Evolutionary conservation across 30 jellyfish, hydroid and myxozoan genomes (phyloP), one percentile per base, ranked within the genome.

Genomic region (Aurelia coerulea): DNA sequence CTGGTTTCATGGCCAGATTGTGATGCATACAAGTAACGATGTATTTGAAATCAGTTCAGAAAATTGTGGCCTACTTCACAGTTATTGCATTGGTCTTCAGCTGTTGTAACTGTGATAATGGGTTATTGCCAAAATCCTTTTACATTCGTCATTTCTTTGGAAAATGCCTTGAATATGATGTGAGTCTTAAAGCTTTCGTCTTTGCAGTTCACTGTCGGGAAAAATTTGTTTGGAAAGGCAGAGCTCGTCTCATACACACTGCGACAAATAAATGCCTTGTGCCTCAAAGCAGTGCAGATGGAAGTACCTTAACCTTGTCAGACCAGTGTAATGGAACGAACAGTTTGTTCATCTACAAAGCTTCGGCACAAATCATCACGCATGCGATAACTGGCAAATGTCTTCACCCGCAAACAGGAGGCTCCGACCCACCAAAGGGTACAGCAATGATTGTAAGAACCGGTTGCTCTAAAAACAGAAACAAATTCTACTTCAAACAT

Each of bases 221-320:
- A 46, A 77, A 84, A 34, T 84, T 84, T 74, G 4, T 31, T 4
- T 84, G 93, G 93, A 64, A 67, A 29, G 77, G 75, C 10, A 83
- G 87, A 7, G 87, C 88, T n/a, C 74, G 86, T 59, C 42, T 84
- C 46, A 74, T 74, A 41, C 87, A 73, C 33, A 58, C 75, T 7
- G 76, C 88, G 0, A 73, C 88, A 1, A 16, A 59, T 8, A 42
- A 73, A 49, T 84, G 93, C 76, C 31, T 84, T 39, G n/a, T 6
- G 54, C 79, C 65, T 19, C 58, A 59, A 8, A 87, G 53, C 35
- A 46, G 56, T 46, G 8, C 56, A 46, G 56, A 46, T 7, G 88
- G 87, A 4, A 63, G 75, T 54, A 35, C 1, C 29, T 35, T 84
- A 19, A 34, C 83, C 33, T 35, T 84, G 53, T 18, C 88, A n/a